Conservation (phyloP, 2,113 vertebrate genomes). For the Chlamydotis undulata region DNA sequence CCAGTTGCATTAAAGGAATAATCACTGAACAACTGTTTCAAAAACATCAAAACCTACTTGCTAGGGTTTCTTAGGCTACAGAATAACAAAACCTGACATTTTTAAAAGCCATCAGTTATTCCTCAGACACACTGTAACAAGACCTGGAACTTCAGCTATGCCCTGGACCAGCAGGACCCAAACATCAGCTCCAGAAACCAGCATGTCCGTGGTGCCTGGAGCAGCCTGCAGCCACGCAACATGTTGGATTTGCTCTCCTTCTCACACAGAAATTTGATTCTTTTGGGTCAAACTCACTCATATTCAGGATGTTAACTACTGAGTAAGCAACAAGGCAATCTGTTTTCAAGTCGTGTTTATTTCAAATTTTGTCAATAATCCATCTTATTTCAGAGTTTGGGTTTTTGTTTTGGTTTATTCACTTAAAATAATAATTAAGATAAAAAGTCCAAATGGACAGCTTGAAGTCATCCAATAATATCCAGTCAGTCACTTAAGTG, state of each 20-base stretch:
- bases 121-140: neutral
- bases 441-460: neutral
- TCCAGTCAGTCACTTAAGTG: neutral
- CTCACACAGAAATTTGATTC: neutral
- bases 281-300: neutral
- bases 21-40: neutral
- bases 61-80: neutral
- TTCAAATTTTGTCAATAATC: neutral
- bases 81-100: neutral
- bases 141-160: neutral
- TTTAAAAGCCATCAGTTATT: neutral
- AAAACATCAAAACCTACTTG: neutral
- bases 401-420: neutral
- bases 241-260: accelerated
- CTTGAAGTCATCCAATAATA: neutral
- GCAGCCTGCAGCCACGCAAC: neutral
- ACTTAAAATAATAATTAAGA: neutral
- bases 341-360: neutral
- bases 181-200: neutral
- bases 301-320: neutral
- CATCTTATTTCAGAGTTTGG: neutral
- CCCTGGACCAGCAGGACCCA: accelerated
- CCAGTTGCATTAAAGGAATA: neutral
- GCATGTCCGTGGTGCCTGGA: accelerated
- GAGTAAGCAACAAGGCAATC: neutral